Base-by-base conservation (phyloP, 2,797 vertebrate species). In the Neosalanx taihuensis region DNA sequence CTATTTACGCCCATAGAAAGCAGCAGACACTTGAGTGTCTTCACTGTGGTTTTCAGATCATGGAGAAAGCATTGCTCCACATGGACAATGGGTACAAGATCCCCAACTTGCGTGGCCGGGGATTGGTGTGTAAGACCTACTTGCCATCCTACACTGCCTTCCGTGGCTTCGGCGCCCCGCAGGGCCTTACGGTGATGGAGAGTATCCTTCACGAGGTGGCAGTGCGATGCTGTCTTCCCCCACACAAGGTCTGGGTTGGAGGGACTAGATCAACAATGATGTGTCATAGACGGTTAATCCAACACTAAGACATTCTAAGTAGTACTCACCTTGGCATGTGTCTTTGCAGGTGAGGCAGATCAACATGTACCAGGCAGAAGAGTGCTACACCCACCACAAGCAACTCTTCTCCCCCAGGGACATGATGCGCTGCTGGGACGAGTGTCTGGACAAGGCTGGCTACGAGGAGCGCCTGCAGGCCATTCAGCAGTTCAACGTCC, bases 321-420 rank as follows among this genome's bases (percentile, higher is more conserved):
- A n/a, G 46, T 51, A 46, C 9, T 46, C 12, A 46, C 41, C 41
- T 46, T 46, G 41, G 10, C 41, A 46, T 71, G 20, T n/a, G 20
- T 49, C 46, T 35, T 18, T 41, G 75, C 83, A 96, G 95, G 75
- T 96, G 70, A 87, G 90, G 60, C 90, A 94, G 85, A 88, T 92
- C 67, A 96, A 95, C 83, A 93, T 95, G 93, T 95, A 95, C 87
- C 90, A 80, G 73, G 87, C 84, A 4, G 75, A 86, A 10, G 0
- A 85, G 84, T 67, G 80, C 13, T 82, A 87, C 79, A 93, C 92
- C 17, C 92, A 90, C 86, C 93, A 91, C 89, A 92, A 90, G 77
- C 92, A 94, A 84, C 83, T 87, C 0, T 89, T 95, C 87, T 90
- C 79, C 71, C 87, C 94, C 0, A 76, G 84, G 18, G 84, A 89